Evolutionary conservation across 2,888 invertebrate genomes (phyloP).

Genomic region (Synanthedon tipuliformis): DNA sequence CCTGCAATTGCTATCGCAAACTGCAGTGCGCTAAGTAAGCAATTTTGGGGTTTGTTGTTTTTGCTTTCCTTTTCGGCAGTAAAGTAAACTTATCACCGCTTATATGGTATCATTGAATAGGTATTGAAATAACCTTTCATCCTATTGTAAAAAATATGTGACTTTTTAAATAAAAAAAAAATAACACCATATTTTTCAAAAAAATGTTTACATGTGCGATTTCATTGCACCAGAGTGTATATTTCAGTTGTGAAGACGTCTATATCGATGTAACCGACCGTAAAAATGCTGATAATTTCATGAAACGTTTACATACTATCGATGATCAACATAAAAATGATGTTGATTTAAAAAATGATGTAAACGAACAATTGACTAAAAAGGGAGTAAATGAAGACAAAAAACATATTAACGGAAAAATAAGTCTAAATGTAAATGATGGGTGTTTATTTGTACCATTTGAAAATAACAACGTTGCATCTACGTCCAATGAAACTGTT

Average conservation of each 20-base stretch:
- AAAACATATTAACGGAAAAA: neutral
- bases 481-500: neutral
- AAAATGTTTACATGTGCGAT: no score
- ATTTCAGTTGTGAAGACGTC: slow-evolving; percentile 29
- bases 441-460: neutral
- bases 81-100: no score
- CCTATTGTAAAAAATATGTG: no score
- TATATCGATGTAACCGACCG: slow-evolving; percentile 8
- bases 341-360: neutral
- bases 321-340: neutral
- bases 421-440: neutral
- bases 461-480: neutral
- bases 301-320: neutral
- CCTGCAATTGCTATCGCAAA: no score
- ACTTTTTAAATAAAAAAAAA: no score
- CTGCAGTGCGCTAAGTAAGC: no score
- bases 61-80: no score
- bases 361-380: neutral
- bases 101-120: no score
- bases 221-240: no score
- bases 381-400: neutral
- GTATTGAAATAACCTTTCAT: no score
- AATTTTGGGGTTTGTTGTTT: no score
- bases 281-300: neutral
- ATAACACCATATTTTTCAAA: no score